These are phyloP conservation scores for Physeter macrocephalus DNA, from an alignment of 2,113 vertebrate species.

Conservation along the genomic window DNA sequence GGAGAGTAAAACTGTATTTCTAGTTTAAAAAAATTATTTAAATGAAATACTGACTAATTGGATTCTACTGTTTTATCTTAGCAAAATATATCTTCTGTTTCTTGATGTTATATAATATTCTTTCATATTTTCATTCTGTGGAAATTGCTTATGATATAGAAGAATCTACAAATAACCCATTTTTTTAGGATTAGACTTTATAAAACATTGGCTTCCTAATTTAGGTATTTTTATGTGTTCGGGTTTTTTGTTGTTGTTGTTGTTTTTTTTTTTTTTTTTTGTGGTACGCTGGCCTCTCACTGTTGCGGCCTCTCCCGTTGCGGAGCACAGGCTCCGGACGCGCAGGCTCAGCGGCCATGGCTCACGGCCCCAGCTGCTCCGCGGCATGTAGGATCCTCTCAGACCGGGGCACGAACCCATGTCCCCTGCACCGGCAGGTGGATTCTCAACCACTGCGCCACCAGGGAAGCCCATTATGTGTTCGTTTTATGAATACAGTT, in stretches of 20 bases:
- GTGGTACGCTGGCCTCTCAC: no score
- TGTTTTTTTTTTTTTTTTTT: no score
- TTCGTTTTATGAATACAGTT: not conserved
- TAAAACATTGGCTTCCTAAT: not conserved
- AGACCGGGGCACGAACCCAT: no score
- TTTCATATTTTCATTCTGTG: conserved; percentile 4
- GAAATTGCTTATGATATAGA: not conserved
- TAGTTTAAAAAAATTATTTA: not conserved
- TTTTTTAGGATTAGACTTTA: not conserved
- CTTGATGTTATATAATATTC: not conserved
- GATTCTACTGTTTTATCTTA: not conserved
- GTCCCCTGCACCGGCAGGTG: no score
- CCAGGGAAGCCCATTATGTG: no score
- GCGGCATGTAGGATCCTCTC: no score
- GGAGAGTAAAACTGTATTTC: not conserved
- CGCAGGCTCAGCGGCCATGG: no score
- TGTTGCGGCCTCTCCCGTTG: no score
- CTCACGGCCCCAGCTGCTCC: no score
- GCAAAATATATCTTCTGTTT: not conserved
- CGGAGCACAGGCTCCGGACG: no score
- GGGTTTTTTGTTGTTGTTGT: no score
- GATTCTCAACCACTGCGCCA: no score
- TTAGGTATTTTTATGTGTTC: not conserved
- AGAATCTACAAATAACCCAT: not conserved
- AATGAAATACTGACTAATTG: not conserved